A percentile compares a stretch with the other conserved stretches of the same genome.
These are phyloP conservation scores for Cichladusa arquata DNA, from an alignment of 2,113 vertebrate genomes.

Conservation along the genomic window DNA sequence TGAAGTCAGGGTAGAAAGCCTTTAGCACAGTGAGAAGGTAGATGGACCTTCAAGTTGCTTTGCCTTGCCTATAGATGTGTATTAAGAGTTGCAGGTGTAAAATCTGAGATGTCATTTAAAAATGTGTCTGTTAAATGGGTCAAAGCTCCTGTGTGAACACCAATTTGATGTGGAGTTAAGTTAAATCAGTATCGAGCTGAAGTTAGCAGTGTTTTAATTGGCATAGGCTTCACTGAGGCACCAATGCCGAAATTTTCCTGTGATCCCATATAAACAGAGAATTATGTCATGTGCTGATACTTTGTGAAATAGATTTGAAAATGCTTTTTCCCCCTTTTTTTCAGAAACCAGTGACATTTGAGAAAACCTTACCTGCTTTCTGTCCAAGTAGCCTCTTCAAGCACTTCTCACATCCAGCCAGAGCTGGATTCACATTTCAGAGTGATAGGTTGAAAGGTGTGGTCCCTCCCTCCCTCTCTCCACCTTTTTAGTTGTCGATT, in stretches of 20 bases:
- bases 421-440: background rate
- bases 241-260: background rate
- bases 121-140: background rate
- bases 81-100: background rate
- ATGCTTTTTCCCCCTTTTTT: background rate
- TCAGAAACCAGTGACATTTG: background rate
- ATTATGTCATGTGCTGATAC: background rate
- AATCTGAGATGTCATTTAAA: background rate
- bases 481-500: background rate
- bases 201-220: background rate
- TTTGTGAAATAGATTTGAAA: background rate
- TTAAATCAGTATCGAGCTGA: background rate
- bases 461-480: background rate
- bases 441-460: background rate
- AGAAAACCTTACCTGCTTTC: background rate
- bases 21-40: background rate
- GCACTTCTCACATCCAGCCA: background rate
- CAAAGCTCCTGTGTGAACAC: background rate
- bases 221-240: background rate
- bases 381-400: background rate
- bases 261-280: background rate
- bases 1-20: background rate
- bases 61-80: background rate
- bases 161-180: background rate
- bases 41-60: background rate